These are phyloP conservation scores for Heliothis virescens DNA, from an alignment of 1,140 invertebrate species.

Conservation along the genomic window DNA sequence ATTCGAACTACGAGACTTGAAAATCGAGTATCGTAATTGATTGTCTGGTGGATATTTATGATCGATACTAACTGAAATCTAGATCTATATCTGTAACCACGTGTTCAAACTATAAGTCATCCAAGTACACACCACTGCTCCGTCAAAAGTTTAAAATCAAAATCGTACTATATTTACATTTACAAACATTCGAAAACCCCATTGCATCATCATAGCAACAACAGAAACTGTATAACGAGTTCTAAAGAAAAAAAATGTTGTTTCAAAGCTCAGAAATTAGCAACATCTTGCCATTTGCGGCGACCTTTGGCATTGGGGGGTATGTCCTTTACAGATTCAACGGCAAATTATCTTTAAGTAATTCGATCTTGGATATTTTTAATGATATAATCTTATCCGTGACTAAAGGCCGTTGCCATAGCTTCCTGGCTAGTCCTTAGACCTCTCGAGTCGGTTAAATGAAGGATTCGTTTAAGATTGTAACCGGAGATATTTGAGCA, in stretches of 20 bases:
- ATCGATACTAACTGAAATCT: too few species aligned
- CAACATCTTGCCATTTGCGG: not conserved
- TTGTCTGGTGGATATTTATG: too few species aligned
- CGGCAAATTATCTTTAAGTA: slow-evolving; percentile 6
- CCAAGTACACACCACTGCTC: not conserved
- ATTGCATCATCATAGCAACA: slow-evolving; percentile 25
- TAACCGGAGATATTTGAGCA: not conserved
- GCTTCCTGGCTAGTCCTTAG: not conserved
- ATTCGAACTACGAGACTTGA: too few species aligned
- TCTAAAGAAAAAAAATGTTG: not conserved
- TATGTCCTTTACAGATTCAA: not conserved
- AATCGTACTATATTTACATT: not conserved
- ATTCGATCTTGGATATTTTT: not conserved
- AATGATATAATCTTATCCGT: not conserved
- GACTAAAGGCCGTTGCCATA: not conserved
- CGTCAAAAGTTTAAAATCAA: not conserved
- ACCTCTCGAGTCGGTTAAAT: not conserved
- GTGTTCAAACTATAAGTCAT: too few species aligned
- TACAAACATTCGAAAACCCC: not conserved
- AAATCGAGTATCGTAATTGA: too few species aligned
- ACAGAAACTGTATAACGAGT: slow-evolving; percentile 14
- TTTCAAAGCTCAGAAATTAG: slow-evolving; percentile 30
- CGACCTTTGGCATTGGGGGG: not conserved
- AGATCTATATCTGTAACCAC: too few species aligned
- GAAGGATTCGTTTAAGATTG: slow-evolving; percentile 7